Conservation (phyloP, 2,888 invertebrate species). For the Crocallis elinguaria region DNA sequence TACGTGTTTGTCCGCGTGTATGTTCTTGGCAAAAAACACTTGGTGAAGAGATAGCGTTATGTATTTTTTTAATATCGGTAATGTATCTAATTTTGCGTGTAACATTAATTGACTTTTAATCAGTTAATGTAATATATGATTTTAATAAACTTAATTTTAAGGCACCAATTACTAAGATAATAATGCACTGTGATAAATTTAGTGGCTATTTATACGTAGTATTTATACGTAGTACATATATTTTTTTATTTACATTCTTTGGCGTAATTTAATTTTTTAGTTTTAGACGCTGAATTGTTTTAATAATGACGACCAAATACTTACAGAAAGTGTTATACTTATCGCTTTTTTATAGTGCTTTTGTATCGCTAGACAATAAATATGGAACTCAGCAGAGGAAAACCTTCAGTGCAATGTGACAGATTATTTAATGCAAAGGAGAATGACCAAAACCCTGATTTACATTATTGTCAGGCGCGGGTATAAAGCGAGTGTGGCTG, state of each 20-base stretch:
- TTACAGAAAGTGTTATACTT: not conserved
- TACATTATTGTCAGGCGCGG: too few species aligned
- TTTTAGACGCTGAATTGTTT: not conserved
- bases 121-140: not conserved
- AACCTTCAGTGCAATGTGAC: too few species aligned
- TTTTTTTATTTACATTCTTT: constrained; percentile 37
- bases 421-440: too few species aligned
- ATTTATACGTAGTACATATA: constrained; percentile 24
- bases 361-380: not conserved
- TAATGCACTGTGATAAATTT: constrained; percentile 55
- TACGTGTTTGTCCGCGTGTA: too few species aligned
- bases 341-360: not conserved
- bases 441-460: too few species aligned
- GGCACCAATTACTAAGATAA: constrained; percentile 38
- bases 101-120: not conserved
- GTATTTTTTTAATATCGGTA: too few species aligned
- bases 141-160: constrained; percentile 13
- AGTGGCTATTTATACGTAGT: constrained; percentile 32
- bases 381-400: too few species aligned
- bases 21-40: too few species aligned
- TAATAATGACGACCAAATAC: constrained; percentile 11
- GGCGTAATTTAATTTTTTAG: constrained; percentile 35
- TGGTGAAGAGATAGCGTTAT: too few species aligned
- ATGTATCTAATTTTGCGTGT: too few species aligned
- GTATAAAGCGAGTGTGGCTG: too few species aligned